Evolutionary conservation across 2,888 invertebrate species (phyloP), one percentile per base, ranked within the genome.

Genomic region (Drosophila fulvimacula): DNA sequence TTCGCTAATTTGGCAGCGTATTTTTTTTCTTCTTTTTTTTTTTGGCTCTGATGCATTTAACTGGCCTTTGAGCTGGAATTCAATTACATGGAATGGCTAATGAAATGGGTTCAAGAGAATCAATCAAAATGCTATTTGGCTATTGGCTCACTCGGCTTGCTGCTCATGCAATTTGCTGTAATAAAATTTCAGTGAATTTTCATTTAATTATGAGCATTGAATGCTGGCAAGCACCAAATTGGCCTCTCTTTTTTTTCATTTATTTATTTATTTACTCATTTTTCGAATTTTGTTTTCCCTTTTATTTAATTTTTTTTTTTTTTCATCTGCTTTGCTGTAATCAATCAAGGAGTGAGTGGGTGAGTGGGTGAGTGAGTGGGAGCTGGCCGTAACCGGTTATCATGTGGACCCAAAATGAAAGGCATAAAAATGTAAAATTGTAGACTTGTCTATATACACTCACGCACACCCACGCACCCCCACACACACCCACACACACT

Each of bases 191-290:
- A 44, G 11, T 38, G 65, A 61, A 70, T 76, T 74, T 68, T 67
- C 42, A 81, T 82, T 87, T 81, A 87, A 84, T 82, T 84, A 87
- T 69, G 61, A 58, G 58, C 57, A 34, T 44, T 61, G 58, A 66
- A 55, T 42, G 57, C 30, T 34, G 60, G 63, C 56, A 67, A 73
- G 49, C 57, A 59, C 46, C 44, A 81, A 87, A 83, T 84, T 87
- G 32, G 39, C 13, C 42, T 53, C 17, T 32, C 41, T 4, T 15
- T 30, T 49, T 39, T 27, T 32, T 9, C 51, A 46, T 51, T 21
- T 17, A 48, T 46, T 30, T 48, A 48, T 48, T 32, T 48, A 48
- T 48, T 48, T 32, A 48, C 48, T 30, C 46, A 21, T 30, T 46
- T 27, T 27, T 27, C 46, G 10, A n/a, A n/a, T 46, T n/a, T 38